Conservation (phyloP, 2,797 vertebrate species). For the Takifugu ocellatus region DNA sequence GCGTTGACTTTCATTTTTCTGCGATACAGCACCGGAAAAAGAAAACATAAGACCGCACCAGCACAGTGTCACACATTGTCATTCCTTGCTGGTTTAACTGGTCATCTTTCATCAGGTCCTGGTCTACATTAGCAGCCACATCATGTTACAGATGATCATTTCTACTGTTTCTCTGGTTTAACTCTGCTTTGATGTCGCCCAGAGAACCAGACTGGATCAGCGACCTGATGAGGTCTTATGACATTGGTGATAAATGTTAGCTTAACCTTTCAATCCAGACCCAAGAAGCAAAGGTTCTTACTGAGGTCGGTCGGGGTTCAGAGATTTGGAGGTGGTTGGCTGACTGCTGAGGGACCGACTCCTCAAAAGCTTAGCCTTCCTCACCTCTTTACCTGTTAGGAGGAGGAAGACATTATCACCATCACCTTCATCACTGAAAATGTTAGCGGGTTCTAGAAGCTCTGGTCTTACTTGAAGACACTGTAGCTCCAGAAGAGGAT, state of each 20-base stretch:
- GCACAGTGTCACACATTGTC: too few relatives aligned
- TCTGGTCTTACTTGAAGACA: conserved; percentile 33
- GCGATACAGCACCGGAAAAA: conserved; percentile 26
- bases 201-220: background rate
- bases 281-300: conserved; percentile 28
- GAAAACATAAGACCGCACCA: background rate
- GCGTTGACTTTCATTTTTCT: conserved; percentile 70
- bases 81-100: background rate
- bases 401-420: conserved; percentile 19
- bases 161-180: too few relatives aligned
- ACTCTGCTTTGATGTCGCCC: too few relatives aligned
- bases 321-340: conserved; percentile 82
- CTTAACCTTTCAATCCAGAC: background rate
- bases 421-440: background rate
- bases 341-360: conserved; percentile 94
- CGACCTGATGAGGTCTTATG: too few relatives aligned
- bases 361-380: conserved; percentile 89
- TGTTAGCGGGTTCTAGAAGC: background rate
- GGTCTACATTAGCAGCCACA: background rate
- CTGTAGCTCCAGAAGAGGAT: conserved; percentile 76
- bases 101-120: background rate
- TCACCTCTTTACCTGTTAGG: conserved; percentile 86
- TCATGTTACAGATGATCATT: background rate
- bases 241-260: too few relatives aligned
- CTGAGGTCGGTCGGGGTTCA: conserved; percentile 81